phyloP scores from a whole-genome alignment of 2,113 vertebrate genomes.

The Columba livia region DNA sequence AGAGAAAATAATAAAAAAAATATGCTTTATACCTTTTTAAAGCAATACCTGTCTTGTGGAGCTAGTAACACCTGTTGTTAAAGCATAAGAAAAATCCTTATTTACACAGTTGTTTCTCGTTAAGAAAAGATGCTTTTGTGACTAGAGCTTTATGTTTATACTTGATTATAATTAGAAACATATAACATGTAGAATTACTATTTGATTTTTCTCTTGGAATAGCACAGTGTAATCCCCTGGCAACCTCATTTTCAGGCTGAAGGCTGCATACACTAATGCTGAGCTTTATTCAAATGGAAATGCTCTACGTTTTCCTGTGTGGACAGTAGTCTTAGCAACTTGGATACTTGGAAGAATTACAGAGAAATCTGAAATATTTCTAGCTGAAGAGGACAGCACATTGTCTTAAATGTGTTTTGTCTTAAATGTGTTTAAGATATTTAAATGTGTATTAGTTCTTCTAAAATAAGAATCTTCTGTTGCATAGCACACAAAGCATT shows the following conservation, averaged over 20 bases:
- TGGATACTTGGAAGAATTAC: not conserved
- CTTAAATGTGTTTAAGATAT: not conserved
- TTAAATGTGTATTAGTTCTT: not conserved
- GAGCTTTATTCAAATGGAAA: slow-evolving; percentile 24
- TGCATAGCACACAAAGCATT: not conserved
- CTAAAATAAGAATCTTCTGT: not conserved
- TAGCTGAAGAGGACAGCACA: not conserved
- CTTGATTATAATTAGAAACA: not conserved
- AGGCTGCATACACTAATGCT: not conserved
- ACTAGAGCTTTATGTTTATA: not conserved
- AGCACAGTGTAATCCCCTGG: slow-evolving; percentile 21
- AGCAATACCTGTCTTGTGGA: not conserved
- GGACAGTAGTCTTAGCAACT: not conserved
- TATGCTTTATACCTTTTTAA: not conserved
- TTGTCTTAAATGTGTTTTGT: not conserved
- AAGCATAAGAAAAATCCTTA: not conserved
- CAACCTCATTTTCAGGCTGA: slow-evolving; percentile 33
- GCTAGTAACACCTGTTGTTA: not conserved
- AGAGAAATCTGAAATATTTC: not conserved
- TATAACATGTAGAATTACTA: not conserved
- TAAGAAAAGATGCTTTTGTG: not conserved
- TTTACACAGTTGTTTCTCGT: not conserved
- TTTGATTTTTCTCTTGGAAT: slow-evolving; percentile 14
- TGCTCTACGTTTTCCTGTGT: not conserved
- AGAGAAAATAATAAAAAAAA: not conserved